Base-by-base conservation (phyloP, 2,888 invertebrate species). In the Melipona beecheii region DNA sequence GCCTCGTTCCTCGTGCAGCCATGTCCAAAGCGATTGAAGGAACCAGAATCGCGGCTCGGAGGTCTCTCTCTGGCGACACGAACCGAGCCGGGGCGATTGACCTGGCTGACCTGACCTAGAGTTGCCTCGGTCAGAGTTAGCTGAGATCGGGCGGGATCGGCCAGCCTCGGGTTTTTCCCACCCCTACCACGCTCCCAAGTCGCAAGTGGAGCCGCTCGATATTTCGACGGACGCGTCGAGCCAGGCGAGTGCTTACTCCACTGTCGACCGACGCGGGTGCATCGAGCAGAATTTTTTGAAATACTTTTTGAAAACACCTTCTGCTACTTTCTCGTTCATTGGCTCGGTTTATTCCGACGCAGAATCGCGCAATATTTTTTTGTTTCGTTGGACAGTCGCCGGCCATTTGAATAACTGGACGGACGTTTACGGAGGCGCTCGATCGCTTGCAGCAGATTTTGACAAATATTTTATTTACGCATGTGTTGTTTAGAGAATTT, bases 31-130 rank as follows among this genome's bases (percentile, higher is more conserved):
- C 73, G 62, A 77, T 82, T 74, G 78, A 75, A 75, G 78, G 75
- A 54, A 52, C 36, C 58, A 36, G 73, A 76, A 64, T 68, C 72
- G 75, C 27, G 58, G 76, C 43, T 9, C 36, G 43, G 43, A 80
- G 72, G 70, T 86, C 81, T 84, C 81, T 84, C 86, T 84, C 86
- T 27, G 27, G 82, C 88, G 86, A 85, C 87, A 86, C 83, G 87
- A 89, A 87, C 89, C 43, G 43, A 81, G 80, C 84, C 84, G 78
- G 76, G 90, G 88, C 90, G 86, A 89, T 89, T 89, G 89, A 89
- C 89, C 90, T 78, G 83, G 78, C 65, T 89, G 90, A 89, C 90
- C 89, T 89, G 89, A 90, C 89, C 89, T 81, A 90, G 83, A 89
- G 89, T 85, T 60, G 64, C 81, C 54, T 83, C 81, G 86, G 78